A percentile compares a stretch with the other conserved stretches of the same genome.
phyloP scores from a whole-genome alignment of 2,113 vertebrate genomes.

The Nerophis ophidion region DNA sequence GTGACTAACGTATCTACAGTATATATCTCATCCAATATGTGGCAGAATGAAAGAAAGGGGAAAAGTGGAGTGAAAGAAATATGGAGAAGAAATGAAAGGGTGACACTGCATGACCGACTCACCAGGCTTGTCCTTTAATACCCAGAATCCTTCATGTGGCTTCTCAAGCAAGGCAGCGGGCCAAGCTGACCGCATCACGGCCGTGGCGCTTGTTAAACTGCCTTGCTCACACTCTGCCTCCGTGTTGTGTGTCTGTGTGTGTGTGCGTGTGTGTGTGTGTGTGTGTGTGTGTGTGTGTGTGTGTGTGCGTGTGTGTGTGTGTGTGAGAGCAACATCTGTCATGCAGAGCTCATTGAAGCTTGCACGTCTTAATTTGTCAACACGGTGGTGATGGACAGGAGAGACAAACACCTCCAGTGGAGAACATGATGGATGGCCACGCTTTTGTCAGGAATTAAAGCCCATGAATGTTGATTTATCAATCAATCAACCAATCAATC shows the following conservation, averaged over 20 bases:
- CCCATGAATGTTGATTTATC: not conserved
- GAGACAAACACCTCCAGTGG: not conserved
- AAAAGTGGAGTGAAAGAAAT: constrained; percentile 38
- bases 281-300: constrained; percentile 45
- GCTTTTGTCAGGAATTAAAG: not conserved
- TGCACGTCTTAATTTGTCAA: constrained; percentile 69
- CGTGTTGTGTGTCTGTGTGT: constrained; percentile 46
- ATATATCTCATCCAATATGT: constrained; percentile 25
- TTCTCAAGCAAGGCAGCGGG: constrained; percentile 74
- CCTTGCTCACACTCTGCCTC: constrained; percentile 63
- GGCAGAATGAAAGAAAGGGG: constrained; percentile 57
- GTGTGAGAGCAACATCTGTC: constrained; percentile 47
- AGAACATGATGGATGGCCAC: not conserved
- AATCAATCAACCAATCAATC: no score
- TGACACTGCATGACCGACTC: constrained; percentile 75
- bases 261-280: constrained; percentile 26
- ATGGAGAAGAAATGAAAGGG: constrained; percentile 47
- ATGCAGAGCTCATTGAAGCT: constrained; percentile 55
- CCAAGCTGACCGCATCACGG: constrained; percentile 70
- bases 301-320: constrained; percentile 24
- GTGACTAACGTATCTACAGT: no score
- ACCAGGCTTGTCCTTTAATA: constrained; percentile 82
- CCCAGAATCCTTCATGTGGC: constrained; percentile 73
- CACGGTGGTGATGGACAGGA: constrained; percentile 45
- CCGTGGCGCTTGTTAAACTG: constrained; percentile 75